These are phyloP conservation scores for Xestia c-nigrum DNA, from an alignment of 2,888 invertebrate species.

Conservation along the genomic window DNA sequence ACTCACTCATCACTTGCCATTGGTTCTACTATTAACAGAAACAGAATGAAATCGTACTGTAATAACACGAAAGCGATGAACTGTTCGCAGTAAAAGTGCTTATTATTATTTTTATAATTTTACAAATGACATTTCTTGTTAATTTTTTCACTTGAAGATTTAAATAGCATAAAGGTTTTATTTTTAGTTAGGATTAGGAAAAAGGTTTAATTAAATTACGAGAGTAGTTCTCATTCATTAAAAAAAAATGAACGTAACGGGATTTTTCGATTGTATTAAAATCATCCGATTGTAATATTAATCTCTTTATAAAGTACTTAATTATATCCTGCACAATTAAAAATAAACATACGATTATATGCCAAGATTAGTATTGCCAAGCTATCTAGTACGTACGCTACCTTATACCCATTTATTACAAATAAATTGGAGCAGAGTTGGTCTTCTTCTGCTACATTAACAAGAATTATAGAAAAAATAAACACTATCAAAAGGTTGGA, in stretches of 20 bases:
- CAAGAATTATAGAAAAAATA: neutral
- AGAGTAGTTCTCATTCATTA: neutral
- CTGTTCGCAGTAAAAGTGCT: conserved; percentile 22
- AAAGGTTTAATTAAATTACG: conserved; percentile 27
- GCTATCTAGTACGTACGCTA: too few relatives aligned
- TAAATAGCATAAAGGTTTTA: conserved; percentile 37
- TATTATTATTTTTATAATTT: conserved; percentile 42
- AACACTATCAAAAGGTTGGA: neutral
- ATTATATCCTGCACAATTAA: neutral
- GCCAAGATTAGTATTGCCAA: neutral
- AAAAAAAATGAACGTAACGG: neutral
- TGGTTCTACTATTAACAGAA: conserved; percentile 67
- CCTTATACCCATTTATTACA: neutral
- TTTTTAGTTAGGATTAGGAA: conserved; percentile 13
- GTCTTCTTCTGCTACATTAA: neutral
- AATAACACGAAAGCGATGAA: conserved; percentile 11
- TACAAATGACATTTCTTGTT: conserved; percentile 47
- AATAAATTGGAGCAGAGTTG: neutral
- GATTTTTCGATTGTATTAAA: neutral
- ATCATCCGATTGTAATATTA: neutral
- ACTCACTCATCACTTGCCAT: conserved; percentile 85
- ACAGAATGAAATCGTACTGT: conserved; percentile 51
- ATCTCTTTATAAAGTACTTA: neutral
- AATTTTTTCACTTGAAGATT: conserved; percentile 46
- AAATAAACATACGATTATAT: neutral